Conservation (phyloP, 2,113 vertebrate genomes). For the Tachysurus fulvidraco region DNA sequence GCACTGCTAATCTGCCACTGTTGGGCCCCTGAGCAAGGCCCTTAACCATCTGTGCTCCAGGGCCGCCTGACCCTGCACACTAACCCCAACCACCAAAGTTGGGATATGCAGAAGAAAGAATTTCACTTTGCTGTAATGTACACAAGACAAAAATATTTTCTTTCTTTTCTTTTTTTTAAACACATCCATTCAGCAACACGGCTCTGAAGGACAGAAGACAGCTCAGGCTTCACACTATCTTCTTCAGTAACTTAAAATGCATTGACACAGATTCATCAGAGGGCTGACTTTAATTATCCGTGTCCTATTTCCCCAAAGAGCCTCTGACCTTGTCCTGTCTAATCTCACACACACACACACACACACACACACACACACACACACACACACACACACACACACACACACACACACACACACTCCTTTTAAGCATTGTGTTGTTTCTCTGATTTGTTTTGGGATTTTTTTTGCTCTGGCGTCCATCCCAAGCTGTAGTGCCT, state of each 20-base stretch:
- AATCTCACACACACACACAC: constrained; percentile 26
- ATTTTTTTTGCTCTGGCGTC: constrained; percentile 61
- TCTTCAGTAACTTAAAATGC: constrained; percentile 29
- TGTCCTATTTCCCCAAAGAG: constrained; percentile 57
- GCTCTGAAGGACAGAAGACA: constrained; percentile 31
- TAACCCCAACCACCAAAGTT: no score
- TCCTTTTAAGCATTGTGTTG: constrained; percentile 46
- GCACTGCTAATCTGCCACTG: no score
- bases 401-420: background rate
- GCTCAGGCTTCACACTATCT: background rate
- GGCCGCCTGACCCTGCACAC: no score
- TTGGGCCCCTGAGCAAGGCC: no score
- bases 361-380: background rate
- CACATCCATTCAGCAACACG: background rate
- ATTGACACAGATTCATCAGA: constrained; percentile 32
- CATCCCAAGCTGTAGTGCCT: constrained; percentile 62
- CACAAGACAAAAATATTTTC: background rate
- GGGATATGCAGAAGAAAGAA: no score
- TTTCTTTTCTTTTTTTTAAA: background rate
- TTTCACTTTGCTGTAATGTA: no score
- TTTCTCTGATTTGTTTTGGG: constrained; percentile 57
- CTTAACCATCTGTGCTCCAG: no score
- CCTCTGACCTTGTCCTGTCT: constrained; percentile 72
- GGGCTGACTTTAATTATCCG: constrained; percentile 61
- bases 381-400: background rate